A percentile compares a stretch with the other conserved stretches of the same genome.
phyloP scores from a whole-genome alignment of 2,113 vertebrate genomes.

The Rhadina sibilatrix region DNA sequence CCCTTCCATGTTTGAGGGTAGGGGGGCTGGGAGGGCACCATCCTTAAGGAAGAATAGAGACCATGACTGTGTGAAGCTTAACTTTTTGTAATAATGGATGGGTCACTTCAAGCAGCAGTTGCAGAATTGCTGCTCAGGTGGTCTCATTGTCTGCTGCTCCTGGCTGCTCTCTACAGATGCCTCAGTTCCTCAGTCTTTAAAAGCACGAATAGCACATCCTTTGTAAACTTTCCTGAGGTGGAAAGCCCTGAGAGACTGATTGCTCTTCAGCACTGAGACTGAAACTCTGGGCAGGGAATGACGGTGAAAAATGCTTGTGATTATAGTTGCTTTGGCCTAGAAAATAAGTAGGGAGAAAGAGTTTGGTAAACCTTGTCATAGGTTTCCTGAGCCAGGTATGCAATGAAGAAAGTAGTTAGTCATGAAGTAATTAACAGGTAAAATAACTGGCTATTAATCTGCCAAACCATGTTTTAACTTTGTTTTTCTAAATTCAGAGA shows the following conservation, averaged over 20 bases:
- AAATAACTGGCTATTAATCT: not conserved
- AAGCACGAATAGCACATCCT: not conserved
- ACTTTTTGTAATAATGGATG: not conserved
- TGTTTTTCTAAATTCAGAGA: not conserved
- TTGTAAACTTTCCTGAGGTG: not conserved
- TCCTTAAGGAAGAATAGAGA: not conserved
- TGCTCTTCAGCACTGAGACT: not conserved
- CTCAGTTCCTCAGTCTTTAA: not conserved
- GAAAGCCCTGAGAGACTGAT: not conserved
- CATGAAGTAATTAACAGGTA: not conserved
- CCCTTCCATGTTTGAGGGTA: fast-evolving
- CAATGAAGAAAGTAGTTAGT: not conserved
- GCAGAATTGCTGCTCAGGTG: not conserved
- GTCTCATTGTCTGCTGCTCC: not conserved
- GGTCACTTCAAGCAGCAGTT: not conserved
- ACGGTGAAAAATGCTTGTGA: not conserved
- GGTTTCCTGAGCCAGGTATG: not conserved
- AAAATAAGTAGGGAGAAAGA: not conserved
- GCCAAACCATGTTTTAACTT: not conserved
- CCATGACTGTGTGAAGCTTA: not conserved
- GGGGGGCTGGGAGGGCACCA: not conserved
- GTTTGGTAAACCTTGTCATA: not conserved
- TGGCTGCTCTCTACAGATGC: not conserved
- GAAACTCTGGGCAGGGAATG: not conserved
- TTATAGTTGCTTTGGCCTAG: not conserved